Percentiles rank a stretch among this genome's conserved stretches.
Conservation (phyloP, 2,888 invertebrate genomes). For the Brachypterus glaber region DNA sequence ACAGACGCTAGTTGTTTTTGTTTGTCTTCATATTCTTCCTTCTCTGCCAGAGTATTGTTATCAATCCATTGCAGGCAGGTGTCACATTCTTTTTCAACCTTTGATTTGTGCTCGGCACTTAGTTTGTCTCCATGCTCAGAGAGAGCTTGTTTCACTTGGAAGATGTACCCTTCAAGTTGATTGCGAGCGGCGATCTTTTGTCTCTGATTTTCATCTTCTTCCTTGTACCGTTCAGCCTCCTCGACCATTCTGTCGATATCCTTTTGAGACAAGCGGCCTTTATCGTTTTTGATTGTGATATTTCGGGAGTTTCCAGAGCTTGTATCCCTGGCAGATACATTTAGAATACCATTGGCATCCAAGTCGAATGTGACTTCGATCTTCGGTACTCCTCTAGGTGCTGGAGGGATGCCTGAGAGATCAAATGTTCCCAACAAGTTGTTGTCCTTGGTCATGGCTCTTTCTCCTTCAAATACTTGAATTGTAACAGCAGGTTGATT, state of each 20-base stretch:
- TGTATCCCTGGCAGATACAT: conserved; percentile 49
- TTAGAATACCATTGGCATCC: conserved; percentile 63
- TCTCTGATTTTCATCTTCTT: conserved; percentile 60
- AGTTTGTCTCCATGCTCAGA: conserved; percentile 55
- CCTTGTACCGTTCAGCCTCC: conserved; percentile 60
- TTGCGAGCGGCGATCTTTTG: conserved; percentile 60
- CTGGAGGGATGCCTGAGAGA: conserved; percentile 58
- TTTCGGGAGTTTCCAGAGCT: conserved; percentile 57
- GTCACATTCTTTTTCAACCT: conserved; percentile 45
- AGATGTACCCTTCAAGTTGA: conserved; percentile 60
- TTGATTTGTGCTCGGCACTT: conserved; percentile 53
- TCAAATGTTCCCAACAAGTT: conserved; percentile 58
- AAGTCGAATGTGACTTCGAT: conserved; percentile 64
- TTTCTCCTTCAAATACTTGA: conserved; percentile 59
- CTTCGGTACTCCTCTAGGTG: conserved; percentile 59
- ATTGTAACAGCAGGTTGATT: conserved; percentile 55
- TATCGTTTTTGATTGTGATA: conserved; percentile 75
- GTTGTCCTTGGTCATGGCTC: conserved; percentile 75
- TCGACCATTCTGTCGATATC: conserved; percentile 69
- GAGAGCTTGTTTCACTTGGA: conserved; percentile 57
- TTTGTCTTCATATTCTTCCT: conserved; percentile 57
- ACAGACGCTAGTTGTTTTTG: conserved; percentile 42
- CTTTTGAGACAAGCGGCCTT: conserved; percentile 63
- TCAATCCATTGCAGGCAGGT: conserved; percentile 59
- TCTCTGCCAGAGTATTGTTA: conserved; percentile 54